A percentile compares a stretch with the other conserved stretches of the same genome.
Conservation (phyloP, 2,797 vertebrate species). For the Fistularia commersonii region DNA sequence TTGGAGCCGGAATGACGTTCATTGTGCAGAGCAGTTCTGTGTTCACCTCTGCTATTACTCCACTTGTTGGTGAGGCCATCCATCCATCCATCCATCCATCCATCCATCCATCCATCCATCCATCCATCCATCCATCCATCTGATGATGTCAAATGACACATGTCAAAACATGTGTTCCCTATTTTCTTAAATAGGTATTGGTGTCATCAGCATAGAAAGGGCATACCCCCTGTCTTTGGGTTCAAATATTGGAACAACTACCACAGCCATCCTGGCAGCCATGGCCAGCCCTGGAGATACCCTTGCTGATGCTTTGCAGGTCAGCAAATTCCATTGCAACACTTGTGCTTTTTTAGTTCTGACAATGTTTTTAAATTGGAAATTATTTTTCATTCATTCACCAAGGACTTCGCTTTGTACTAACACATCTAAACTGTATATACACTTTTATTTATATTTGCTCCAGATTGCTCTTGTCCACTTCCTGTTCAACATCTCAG, state of each 20-base stretch:
- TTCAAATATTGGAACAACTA: conserved; percentile 96
- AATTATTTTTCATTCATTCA: too few species aligned
- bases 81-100: conserved; percentile 2
- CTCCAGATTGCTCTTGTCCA: conserved; percentile 92
- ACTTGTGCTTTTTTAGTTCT: not conserved
- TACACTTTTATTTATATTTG: not conserved
- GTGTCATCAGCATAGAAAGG: conserved; percentile 90
- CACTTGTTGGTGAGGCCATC: conserved; percentile 89
- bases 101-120: not conserved
- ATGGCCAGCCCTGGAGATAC: conserved; percentile 88
- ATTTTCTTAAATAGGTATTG: conserved; percentile 78
- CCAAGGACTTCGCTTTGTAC: too few species aligned
- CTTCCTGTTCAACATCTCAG: conserved; percentile 94
- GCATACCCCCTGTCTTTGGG: conserved; percentile 91
- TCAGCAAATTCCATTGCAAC: conserved; percentile 47
- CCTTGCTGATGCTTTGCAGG: conserved; percentile 85
- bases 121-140: not conserved
- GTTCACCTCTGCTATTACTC: conserved; percentile 94
- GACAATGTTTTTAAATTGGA: too few species aligned
- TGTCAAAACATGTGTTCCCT: not conserved
- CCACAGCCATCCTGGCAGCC: conserved; percentile 90
- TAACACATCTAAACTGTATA: too few species aligned
- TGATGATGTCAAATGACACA: not conserved
- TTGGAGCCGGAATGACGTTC: conserved; percentile 94
- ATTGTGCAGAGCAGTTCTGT: conserved; percentile 96